These are phyloP conservation scores for Isoperla grammatica DNA, from an alignment of 2,888 invertebrate species.

Conservation along the genomic window DNA sequence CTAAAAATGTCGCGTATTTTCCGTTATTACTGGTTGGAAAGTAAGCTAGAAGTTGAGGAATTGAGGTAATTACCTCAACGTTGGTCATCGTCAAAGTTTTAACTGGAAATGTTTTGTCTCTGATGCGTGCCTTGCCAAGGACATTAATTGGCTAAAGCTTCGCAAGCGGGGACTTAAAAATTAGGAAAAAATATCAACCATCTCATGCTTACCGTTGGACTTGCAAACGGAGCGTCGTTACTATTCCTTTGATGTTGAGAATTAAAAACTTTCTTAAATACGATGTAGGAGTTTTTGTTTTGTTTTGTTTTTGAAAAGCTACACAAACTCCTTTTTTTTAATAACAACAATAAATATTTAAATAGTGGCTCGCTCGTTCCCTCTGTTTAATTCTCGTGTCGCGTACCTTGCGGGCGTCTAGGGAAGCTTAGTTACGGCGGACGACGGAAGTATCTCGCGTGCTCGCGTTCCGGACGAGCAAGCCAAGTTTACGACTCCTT, in stretches of 20 bases:
- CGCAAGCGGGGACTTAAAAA: constrained; percentile 7
- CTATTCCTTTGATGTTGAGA: constrained; percentile 13
- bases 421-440: constrained; percentile 4
- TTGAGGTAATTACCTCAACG: constrained; percentile 15
- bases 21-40: too few species aligned
- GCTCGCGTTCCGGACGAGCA: constrained; percentile 3
- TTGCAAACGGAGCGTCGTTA: not conserved
- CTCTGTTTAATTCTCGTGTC: not conserved
- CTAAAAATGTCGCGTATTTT: not conserved
- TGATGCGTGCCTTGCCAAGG: not conserved
- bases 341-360: constrained; percentile 1
- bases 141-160: constrained; percentile 18
- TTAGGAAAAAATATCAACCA: constrained; percentile 4
- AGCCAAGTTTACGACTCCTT: constrained; percentile 8
- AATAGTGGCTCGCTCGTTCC: not conserved
- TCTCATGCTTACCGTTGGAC: constrained; percentile 9
- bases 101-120: not conserved
- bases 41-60: constrained; percentile 16
- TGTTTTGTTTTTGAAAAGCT: not conserved
- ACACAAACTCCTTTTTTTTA: not conserved
- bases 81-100: constrained; percentile 7
- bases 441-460: not conserved
- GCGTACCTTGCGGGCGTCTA: not conserved
- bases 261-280: constrained; percentile 2
- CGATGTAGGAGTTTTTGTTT: not conserved